Percentiles rank a stretch among this genome's conserved stretches.
Evolutionary conservation across 2,797 vertebrate genomes (phyloP).

Genomic region (Orientallactaga sibirica): DNA sequence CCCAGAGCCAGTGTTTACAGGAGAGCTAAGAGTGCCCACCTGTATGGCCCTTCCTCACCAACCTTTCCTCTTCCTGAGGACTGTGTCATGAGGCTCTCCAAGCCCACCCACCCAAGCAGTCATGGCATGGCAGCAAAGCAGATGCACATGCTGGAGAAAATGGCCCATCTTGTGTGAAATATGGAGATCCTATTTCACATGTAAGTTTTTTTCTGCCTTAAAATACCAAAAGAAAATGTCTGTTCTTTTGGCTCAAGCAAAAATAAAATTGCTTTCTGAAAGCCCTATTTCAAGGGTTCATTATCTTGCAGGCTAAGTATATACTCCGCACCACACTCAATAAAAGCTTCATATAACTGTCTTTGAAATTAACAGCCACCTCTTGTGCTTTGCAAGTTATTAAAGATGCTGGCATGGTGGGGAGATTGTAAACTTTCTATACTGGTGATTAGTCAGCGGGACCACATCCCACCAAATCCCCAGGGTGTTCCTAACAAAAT

Average conservation of each 20-base stretch:
- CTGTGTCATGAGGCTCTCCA: not conserved
- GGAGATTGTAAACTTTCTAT: constrained; percentile 78
- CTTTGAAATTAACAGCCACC: constrained; percentile 81
- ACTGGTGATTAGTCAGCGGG: constrained; percentile 77
- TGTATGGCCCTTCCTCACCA: not conserved
- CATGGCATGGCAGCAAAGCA: fast-evolving
- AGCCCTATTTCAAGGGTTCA: constrained; percentile 68
- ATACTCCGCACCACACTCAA: constrained; percentile 61
- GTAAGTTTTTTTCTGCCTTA: constrained; percentile 48
- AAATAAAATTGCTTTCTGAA: constrained; percentile 70
- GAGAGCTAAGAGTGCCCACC: fast-evolving
- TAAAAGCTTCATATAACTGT: constrained; percentile 79
- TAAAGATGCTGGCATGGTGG: constrained; percentile 69
- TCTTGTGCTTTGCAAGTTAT: constrained; percentile 79
- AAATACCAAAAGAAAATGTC: constrained; percentile 53
- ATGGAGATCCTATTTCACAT: not conserved
- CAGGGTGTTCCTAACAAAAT: constrained; percentile 77
- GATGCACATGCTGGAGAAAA: not conserved
- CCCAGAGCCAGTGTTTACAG: not conserved
- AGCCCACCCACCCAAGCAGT: not conserved
- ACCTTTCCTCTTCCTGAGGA: not conserved
- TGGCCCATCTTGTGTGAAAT: fast-evolving
- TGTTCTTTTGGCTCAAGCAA: constrained; percentile 53
- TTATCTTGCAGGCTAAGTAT: constrained; percentile 77
- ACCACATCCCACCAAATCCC: constrained; percentile 75